These are phyloP conservation scores for Grammomys dolichurus DNA, from an alignment of 2,113 vertebrate species.

Conservation along the genomic window DNA sequence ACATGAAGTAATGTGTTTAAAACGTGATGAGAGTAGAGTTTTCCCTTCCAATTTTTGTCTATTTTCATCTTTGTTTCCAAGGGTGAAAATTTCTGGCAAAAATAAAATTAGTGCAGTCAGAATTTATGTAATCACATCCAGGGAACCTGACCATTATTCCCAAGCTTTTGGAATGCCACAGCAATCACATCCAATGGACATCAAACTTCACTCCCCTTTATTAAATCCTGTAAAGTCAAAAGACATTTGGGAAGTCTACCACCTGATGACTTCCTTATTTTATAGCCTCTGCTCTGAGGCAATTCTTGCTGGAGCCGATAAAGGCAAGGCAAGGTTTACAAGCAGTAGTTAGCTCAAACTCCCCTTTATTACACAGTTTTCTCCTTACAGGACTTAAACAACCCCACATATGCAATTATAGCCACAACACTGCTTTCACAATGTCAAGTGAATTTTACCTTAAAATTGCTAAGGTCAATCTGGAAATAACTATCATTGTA, in stretches of 20 bases:
- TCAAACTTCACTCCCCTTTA: conserved; percentile 21
- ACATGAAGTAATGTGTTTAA: background rate
- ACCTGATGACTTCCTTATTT: background rate
- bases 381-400: background rate
- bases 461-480: conserved; percentile 72
- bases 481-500: conserved; percentile 60
- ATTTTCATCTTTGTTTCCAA: conserved; percentile 56
- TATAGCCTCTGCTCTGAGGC: background rate
- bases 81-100: conserved; percentile 65
- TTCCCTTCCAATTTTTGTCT: conserved; percentile 62
- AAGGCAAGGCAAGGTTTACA: conserved; percentile 35
- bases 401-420: conserved; percentile 64
- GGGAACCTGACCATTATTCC: conserved; percentile 38
- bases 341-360: background rate
- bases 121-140: conserved; percentile 78
- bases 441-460: conserved; percentile 79
- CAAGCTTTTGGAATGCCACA: conserved; percentile 68
- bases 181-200: conserved; percentile 64
- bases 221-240: conserved; percentile 56
- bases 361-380: background rate
- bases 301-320: background rate
- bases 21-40: background rate
- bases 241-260: conserved; percentile 30
- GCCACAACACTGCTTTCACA: conserved; percentile 65
- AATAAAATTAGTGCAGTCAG: conserved; percentile 71